Evolutionary conservation across 1,140 invertebrate species (phyloP).

Genomic region (Chironomus tepperi): DNA sequence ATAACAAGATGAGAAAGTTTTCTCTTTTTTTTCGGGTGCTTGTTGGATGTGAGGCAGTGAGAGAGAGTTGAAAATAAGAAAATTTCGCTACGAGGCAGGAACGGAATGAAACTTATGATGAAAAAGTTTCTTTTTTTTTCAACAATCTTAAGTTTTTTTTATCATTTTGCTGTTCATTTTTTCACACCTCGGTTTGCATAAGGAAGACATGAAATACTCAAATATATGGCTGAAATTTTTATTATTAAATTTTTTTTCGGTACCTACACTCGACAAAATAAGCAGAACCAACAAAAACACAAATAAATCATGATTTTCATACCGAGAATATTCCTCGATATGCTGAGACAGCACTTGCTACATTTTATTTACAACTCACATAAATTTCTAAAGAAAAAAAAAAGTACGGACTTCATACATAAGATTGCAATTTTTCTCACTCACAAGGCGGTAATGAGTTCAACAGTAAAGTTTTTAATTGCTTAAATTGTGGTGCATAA

Average conservation of each 20-base stretch:
- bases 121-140: neutral
- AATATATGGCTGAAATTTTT: neutral
- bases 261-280: neutral
- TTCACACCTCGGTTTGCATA: neutral
- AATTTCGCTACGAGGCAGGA: slow-evolving; percentile 5
- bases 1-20: neutral
- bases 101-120: neutral
- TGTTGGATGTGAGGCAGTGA: no score
- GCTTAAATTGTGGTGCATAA: slow-evolving; percentile 13
- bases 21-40: neutral
- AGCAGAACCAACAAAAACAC: no score
- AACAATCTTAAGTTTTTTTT: neutral
- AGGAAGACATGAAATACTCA: neutral
- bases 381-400: neutral
- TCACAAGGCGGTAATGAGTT: neutral
- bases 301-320: no score
- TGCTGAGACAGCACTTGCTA: no score
- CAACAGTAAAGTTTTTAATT: slow-evolving; percentile 1
- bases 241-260: neutral
- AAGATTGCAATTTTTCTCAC: neutral
- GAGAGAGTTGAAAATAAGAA: neutral
- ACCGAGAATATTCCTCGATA: neutral
- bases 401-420: neutral
- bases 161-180: neutral
- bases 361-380: neutral